phyloP scores from a whole-genome alignment of 2,888 invertebrate species.

The Malthinus flaveolus region DNA sequence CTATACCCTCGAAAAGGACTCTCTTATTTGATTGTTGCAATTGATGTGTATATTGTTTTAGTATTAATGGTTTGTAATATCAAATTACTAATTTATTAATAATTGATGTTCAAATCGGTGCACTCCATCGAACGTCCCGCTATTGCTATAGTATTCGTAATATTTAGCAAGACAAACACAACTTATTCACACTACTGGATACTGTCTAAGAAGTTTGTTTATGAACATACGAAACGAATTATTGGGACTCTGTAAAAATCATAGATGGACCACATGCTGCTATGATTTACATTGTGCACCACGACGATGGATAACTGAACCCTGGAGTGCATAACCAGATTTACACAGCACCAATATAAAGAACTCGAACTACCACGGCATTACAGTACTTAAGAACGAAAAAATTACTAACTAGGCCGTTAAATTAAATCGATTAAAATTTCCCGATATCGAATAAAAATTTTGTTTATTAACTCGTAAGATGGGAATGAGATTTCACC shows the following conservation, averaged over 20 bases:
- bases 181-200: slow-evolving; percentile 50
- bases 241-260: slow-evolving; percentile 45
- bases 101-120: no score
- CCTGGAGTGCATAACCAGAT: slow-evolving; percentile 21
- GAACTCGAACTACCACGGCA: no score
- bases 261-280: slow-evolving; percentile 50
- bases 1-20: no score
- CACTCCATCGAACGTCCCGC: not conserved
- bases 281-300: slow-evolving; percentile 50
- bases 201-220: slow-evolving; percentile 45
- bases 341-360: slow-evolving; percentile 26
- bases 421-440: not conserved
- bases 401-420: no score
- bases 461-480: not conserved
- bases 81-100: no score
- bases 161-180: slow-evolving; percentile 36
- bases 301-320: slow-evolving; percentile 36
- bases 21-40: no score
- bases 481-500: no score
- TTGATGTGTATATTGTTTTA: no score
- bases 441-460: not conserved
- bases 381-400: no score
- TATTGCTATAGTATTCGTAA: slow-evolving; percentile 10
- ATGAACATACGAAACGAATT: slow-evolving; percentile 46
- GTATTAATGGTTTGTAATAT: no score